Evolutionary conservation across 30 jellyfish, hydroid and myxozoan genomes (phyloP), one percentile per base, ranked within the genome.

Genomic region (Euphysa ruthae): DNA sequence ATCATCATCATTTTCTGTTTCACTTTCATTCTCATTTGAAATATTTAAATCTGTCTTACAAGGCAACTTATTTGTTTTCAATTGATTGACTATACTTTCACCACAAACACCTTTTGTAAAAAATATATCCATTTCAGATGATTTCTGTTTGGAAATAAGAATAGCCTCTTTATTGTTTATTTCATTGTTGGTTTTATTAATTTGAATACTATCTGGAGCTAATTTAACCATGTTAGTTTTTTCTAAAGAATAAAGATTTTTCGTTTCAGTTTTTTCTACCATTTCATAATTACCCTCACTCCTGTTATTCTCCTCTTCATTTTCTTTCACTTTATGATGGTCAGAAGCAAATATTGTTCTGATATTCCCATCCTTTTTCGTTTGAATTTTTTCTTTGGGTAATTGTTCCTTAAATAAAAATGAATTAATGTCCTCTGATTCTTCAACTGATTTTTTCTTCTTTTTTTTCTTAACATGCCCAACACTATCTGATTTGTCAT

Each of bases 11-110:
- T 38, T 38, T 38, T n/a, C 12, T 38, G 14, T 38, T 38, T 38
- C 12, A 8, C 14, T 38, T 38, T 38, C 52, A n/a, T 38, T 38
- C 52, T n/a, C n/a, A n/a, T 1, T 2, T 20, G 1, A 5, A 16
- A 20, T 43, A 28, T 35, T 3, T 32, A 49, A 54, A 12, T 27
- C 2, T 32, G 74, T 14, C 35, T 73, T 50, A 61, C 89, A 5
- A 55, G 24, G 23, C 60, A 32, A 0, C n/a, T n/a, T n/a, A n/a
- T n/a, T 33, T 66, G 42, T 61, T 61, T 31, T 8, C 66, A 1
- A 75, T 24, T 18, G 51, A 74, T 13, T 35, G 52, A 22, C 56
- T 42, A 4, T 19, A 35, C 6, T 49, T 49, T 7, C 25, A 28
- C 24, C 28, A 35, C n/a, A n/a, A 5, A n/a, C n/a, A n/a, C n/a